phyloP scores from a whole-genome alignment of 1,140 invertebrate genomes.

The Bemisia tabaci region DNA sequence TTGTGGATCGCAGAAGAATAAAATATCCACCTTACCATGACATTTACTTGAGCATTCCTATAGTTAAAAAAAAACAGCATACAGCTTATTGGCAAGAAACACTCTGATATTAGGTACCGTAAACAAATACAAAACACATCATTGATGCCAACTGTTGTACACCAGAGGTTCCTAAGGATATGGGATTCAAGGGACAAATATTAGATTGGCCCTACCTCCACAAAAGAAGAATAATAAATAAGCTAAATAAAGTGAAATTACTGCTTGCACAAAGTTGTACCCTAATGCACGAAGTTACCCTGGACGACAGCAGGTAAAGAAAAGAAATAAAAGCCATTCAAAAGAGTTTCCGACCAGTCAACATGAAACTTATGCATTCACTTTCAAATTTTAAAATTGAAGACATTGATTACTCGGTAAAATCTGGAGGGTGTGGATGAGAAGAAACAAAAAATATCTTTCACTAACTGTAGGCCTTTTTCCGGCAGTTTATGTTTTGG shows the following conservation, averaged over 20 bases:
- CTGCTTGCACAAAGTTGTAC: neutral
- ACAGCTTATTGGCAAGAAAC: neutral
- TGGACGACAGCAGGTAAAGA: neutral
- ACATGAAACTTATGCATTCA: too few species aligned
- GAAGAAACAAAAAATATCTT: too few species aligned
- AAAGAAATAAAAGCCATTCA: too few species aligned
- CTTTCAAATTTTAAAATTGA: too few species aligned
- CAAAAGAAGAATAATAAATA: neutral
- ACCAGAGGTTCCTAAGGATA: neutral
- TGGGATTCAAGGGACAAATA: neutral
- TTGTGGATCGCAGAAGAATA: neutral
- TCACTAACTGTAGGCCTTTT: too few species aligned
- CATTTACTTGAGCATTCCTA: neutral
- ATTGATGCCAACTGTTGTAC: neutral
- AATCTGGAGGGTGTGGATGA: too few species aligned
- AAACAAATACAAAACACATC: neutral
- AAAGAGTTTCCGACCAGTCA: too few species aligned
- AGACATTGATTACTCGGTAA: too few species aligned
- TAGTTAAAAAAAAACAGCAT: neutral
- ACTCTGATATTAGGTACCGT: neutral
- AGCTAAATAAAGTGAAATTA: neutral
- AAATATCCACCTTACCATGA: neutral
- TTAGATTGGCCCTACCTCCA: neutral
- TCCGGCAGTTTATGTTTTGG: too few species aligned
- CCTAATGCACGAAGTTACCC: neutral